Conservation (phyloP, 2,888 invertebrate genomes). For the Cephus runcator region DNA sequence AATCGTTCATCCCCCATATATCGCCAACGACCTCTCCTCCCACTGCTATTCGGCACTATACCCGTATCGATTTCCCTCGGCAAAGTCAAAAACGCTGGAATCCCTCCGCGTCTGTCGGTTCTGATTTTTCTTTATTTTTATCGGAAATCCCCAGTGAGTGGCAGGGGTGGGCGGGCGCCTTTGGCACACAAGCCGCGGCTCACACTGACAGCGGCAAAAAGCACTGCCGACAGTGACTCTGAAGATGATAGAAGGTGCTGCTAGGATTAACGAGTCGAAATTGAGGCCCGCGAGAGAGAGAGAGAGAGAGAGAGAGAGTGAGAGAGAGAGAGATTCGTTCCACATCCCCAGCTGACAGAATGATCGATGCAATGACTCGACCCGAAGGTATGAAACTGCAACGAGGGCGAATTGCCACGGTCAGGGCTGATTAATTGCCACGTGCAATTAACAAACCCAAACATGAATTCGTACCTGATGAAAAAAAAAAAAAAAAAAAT, state of each 20-base stretch:
- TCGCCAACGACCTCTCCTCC: too few relatives aligned
- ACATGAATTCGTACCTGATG: not conserved
- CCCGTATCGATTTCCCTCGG: not conserved
- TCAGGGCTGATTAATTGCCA: not conserved
- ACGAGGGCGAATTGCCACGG: not conserved
- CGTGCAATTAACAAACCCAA: not conserved
- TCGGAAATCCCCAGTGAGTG: not conserved
- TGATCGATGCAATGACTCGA: not conserved
- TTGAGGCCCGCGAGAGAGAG: not conserved
- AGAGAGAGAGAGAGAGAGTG: too few relatives aligned
- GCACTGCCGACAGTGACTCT: not conserved
- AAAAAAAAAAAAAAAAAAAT: not conserved
- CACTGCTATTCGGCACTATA: not conserved
- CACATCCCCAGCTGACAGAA: not conserved
- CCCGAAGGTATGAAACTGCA: not conserved
- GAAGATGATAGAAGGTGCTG: not conserved
- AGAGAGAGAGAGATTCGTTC: not conserved
- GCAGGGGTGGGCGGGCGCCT: not conserved
- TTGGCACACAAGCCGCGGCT: too few relatives aligned
- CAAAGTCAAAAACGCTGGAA: not conserved
- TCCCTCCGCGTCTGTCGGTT: not conserved
- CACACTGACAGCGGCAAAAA: not conserved
- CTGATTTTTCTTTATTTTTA: not conserved
- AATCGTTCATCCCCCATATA: not conserved
- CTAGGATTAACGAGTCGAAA: not conserved